Evolutionary conservation across 2,113 vertebrate genomes (phyloP).

Genomic region (Bubo bubo): DNA sequence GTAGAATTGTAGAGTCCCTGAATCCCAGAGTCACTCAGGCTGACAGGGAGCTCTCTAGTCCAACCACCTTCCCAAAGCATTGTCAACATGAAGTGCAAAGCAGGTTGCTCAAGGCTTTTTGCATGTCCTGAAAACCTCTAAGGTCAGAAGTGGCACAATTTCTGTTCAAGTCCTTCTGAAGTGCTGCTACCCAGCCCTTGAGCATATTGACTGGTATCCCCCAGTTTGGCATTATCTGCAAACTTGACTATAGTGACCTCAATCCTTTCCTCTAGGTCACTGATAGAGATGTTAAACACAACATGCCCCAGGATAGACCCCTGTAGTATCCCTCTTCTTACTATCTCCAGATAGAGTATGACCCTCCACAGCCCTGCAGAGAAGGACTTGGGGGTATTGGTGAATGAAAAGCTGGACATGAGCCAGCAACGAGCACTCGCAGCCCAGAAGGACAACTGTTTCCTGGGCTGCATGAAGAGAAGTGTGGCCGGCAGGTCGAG

Average conservation of each 20-base stretch:
- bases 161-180: background rate
- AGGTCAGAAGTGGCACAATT: background rate
- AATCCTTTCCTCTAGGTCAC: background rate
- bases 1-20: background rate
- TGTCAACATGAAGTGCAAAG: background rate
- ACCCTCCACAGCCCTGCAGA: fast-evolving
- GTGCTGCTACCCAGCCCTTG: background rate
- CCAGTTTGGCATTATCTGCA: background rate
- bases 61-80: background rate
- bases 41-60: background rate
- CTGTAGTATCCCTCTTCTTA: background rate
- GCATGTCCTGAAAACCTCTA: background rate
- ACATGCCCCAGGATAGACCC: background rate
- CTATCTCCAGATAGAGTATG: background rate
- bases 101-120: background rate
- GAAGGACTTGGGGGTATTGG: background rate
- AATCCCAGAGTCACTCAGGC: background rate
- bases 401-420: background rate
- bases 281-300: background rate
- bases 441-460: no score
- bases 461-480: no score
- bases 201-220: background rate
- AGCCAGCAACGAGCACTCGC: no score
- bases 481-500: no score
- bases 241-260: background rate